Evolutionary conservation across 2,113 vertebrate species (phyloP).

Genomic region (Heteronetta atricapilla): DNA sequence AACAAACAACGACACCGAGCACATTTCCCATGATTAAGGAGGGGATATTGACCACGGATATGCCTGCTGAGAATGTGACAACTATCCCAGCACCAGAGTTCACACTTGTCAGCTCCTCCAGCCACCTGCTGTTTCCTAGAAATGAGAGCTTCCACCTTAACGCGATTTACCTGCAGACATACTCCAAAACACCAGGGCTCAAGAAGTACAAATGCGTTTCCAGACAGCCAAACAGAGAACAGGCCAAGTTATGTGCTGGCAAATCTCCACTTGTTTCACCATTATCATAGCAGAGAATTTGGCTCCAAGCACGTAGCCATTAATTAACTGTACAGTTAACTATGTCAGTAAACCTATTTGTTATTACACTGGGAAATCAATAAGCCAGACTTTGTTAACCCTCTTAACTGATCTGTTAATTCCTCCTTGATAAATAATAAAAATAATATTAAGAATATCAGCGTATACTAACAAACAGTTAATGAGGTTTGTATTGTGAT

Average conservation of each 20-base stretch:
- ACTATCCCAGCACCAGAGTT: conserved; percentile 36
- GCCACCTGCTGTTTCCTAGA: conserved; percentile 57
- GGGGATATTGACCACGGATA: not conserved
- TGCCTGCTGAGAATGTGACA: conserved; percentile 5
- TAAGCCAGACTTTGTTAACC: not conserved
- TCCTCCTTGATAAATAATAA: not conserved
- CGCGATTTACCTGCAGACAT: conserved; percentile 37
- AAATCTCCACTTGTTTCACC: not conserved
- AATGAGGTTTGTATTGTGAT: not conserved
- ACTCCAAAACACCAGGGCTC: not conserved
- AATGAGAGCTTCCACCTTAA: conserved; percentile 27
- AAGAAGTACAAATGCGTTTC: not conserved
- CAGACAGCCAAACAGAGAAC: conserved; percentile 23
- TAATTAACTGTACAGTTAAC: not conserved
- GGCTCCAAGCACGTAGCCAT: not conserved
- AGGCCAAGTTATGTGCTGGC: not conserved
- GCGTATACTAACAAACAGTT: not conserved
- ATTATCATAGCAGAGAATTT: not conserved
- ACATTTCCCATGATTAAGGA: conserved; percentile 3
- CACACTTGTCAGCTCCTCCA: conserved; percentile 45
- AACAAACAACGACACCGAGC: not conserved
- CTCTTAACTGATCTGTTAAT: not conserved
- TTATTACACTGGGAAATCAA: not conserved
- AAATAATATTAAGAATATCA: not conserved
- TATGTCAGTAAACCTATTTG: not conserved